Evolutionary conservation across 37 sponge, comb jelly and placozoan genomes (phyloP).

Genomic region (Amphimedon queenslandica): DNA sequence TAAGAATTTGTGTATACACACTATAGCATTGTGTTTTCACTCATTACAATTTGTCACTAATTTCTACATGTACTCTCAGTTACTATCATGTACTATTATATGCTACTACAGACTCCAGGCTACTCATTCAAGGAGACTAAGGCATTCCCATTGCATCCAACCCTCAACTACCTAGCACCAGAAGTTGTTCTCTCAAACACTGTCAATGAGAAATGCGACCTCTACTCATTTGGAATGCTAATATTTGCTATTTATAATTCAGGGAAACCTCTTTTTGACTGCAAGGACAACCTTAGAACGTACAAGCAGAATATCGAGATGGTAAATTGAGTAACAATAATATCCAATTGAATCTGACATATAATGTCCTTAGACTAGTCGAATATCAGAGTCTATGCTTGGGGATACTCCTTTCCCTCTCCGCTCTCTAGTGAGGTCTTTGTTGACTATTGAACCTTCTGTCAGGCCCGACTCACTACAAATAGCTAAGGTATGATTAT

Average conservation of each 20-base stretch:
- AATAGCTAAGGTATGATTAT: constrained; percentile 62
- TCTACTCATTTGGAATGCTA: constrained; percentile 77
- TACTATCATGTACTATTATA: too few species aligned
- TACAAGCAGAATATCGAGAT: constrained; percentile 69
- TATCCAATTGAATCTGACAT: neutral
- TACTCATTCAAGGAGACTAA: too few species aligned
- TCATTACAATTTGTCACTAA: neutral
- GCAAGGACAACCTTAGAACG: constrained; percentile 48
- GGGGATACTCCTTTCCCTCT: constrained; percentile 43
- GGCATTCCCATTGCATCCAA: too few species aligned
- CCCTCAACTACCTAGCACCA: constrained; percentile 78
- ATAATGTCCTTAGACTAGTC: constrained; percentile 32
- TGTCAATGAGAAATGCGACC: constrained; percentile 36
- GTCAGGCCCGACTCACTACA: constrained; percentile 65
- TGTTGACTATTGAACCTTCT: constrained; percentile 58
- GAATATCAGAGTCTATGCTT: constrained; percentile 45
- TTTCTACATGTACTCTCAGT: too few species aligned
- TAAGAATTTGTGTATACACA: too few species aligned
- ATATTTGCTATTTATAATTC: constrained; percentile 58
- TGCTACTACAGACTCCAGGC: too few species aligned
- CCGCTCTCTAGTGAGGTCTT: constrained; percentile 34
- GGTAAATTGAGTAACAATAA: constrained; percentile 28
- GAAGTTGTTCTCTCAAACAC: constrained; percentile 52
- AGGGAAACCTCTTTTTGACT: constrained; percentile 57
- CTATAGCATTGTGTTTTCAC: too few species aligned